phyloP scores from a whole-genome alignment of 2,888 invertebrate species.

The Mystacides longicornis region DNA sequence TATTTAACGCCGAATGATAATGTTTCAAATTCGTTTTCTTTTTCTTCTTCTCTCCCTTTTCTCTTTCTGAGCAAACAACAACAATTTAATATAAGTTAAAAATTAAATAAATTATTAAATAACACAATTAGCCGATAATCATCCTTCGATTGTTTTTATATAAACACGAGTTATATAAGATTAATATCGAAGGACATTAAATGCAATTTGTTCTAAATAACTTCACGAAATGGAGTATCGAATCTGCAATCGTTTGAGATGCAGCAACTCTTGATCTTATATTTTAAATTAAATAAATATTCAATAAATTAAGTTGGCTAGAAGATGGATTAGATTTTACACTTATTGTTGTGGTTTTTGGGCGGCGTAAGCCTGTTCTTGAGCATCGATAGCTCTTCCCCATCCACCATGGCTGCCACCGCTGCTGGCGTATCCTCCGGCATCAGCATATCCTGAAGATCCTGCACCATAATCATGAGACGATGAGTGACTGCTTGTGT shows the following conservation, averaged over 20 bases:
- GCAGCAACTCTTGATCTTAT: background rate
- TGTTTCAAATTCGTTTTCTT: slow-evolving; percentile 17
- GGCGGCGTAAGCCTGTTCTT: slow-evolving; percentile 71
- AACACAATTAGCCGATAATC: slow-evolving; percentile 5
- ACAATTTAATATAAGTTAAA: slow-evolving; percentile 25
- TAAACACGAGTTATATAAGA: background rate
- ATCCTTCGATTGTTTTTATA: background rate
- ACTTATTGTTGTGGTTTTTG: slow-evolving; percentile 55
- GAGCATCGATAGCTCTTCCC: slow-evolving; percentile 70
- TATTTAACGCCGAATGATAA: slow-evolving; percentile 19
- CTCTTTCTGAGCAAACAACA: slow-evolving; percentile 19
- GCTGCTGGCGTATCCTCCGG: slow-evolving; percentile 43
- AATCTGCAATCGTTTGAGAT: slow-evolving; percentile 24
- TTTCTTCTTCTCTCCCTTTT: slow-evolving; percentile 9
- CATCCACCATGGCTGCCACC: slow-evolving; percentile 55
- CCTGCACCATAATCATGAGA: slow-evolving; percentile 53
- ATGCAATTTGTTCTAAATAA: slow-evolving; percentile 16
- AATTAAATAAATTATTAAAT: slow-evolving; percentile 18
- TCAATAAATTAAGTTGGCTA: slow-evolving; percentile 3
- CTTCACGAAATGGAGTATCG: slow-evolving; percentile 14
- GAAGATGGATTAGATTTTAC: slow-evolving; percentile 17
- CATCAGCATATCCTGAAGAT: slow-evolving; percentile 50
- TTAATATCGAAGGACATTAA: background rate
- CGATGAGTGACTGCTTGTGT: slow-evolving; percentile 60
- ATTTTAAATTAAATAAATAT: too few relatives aligned